A percentile compares a stretch with the other conserved stretches of the same genome.
phyloP scores from a whole-genome alignment of 2,113 vertebrate genomes.

The Campylomormyrus tamandua region DNA sequence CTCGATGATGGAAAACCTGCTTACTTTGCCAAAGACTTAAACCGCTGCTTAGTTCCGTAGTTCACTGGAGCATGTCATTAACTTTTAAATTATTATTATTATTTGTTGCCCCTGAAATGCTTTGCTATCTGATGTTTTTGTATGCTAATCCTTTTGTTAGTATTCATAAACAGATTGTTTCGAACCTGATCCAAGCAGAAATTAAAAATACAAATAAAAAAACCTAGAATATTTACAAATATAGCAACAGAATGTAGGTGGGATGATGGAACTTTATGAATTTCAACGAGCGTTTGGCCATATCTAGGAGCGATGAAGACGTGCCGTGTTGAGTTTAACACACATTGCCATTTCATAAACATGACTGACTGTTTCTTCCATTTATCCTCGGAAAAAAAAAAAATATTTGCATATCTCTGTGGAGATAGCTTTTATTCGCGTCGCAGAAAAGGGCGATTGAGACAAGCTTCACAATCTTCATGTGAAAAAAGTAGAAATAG shows the following conservation, averaged over 20 bases:
- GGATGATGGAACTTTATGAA: background rate
- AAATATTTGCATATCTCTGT: background rate
- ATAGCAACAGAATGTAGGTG: background rate
- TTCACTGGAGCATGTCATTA: constrained; percentile 17
- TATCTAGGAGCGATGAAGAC: background rate
- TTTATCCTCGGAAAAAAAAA: background rate
- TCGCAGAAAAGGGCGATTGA: background rate
- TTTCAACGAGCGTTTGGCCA: background rate
- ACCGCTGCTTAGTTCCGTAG: background rate
- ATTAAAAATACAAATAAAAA: background rate
- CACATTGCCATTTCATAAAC: background rate
- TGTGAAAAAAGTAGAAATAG: background rate
- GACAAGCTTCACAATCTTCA: constrained; percentile 13
- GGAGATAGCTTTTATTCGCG: background rate
- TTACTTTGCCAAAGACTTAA: background rate
- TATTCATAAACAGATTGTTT: background rate
- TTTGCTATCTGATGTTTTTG: constrained; percentile 7
- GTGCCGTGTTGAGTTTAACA: background rate
- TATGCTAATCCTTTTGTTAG: constrained; percentile 15
- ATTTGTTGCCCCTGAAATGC: background rate
- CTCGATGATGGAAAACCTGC: background rate
- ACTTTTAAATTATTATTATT: constrained; percentile 13
- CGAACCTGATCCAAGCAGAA: background rate
- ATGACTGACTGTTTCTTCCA: background rate
- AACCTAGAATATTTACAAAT: background rate